Evolutionary conservation across 1,140 invertebrate genomes (phyloP), one percentile per base, ranked within the genome.

Genomic region (Coenobita brevimanus): DNA sequence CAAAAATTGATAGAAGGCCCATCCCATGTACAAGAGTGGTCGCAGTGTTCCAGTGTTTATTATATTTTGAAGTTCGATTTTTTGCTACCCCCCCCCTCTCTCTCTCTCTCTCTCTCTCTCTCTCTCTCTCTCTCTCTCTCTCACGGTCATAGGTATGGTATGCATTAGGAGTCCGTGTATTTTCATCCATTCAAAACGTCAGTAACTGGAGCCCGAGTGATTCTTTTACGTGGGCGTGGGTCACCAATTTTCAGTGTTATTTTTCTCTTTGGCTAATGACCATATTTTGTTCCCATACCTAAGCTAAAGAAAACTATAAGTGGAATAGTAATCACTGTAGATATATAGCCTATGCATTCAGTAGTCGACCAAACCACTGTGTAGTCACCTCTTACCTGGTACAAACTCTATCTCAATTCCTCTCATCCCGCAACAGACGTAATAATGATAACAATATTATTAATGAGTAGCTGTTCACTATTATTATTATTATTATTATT

Each of bases 331-430:
- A 79, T 78, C 62, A 79, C 76, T 71, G 46, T 80, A 33, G 57
- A 71, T 79, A 50, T 33, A 80, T 80, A 80, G 84, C 71, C 75
- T 69, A 87, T 87, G 84, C 84, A 87, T 79, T 79, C 79, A 86
- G 78, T 86, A 86, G 83, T 75, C 83, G n/a, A n/a, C n/a, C n/a
- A n/a, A 86, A 86, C 83, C 83, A 86, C 83, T 86, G 83, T 78
- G 83, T 86, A 86, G 83, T 86, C 83, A 86, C 54, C 41, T 30
- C 64, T 80, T 62, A n/a, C n/a, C n/a, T 80, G 76, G 57, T 80
- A 80, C 78, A 80, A 80, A 64, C 57, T 60, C 38, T 27, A 57
- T 57, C 54, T n/a, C 54, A 10, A 57, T 57, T n/a, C 54, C 54
- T 30, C 64, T 69, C 13, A 38, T 62, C 17, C 38, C 54, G 57